phyloP scores from a whole-genome alignment of 2,797 vertebrate species.

The Pangasius mekongensis region DNA sequence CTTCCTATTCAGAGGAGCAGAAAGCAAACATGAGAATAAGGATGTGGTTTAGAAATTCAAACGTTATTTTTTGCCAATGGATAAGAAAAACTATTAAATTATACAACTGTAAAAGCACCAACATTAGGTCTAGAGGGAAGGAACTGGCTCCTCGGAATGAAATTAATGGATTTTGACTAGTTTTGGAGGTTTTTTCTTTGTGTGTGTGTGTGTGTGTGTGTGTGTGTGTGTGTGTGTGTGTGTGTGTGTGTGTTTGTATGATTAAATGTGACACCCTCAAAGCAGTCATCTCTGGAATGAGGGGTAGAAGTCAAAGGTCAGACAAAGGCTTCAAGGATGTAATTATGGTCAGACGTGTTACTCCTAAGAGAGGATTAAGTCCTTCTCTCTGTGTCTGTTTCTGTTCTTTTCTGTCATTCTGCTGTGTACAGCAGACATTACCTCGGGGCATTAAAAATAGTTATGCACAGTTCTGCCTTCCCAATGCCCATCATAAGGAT shows the following conservation, averaged over 20 bases:
- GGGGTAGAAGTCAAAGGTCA: constrained; percentile 55
- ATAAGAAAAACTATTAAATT: constrained; percentile 69
- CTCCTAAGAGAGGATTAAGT: constrained; percentile 53
- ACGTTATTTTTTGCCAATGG: constrained; percentile 68
- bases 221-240: background rate
- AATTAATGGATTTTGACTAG: constrained; percentile 52
- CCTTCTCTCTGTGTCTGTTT: constrained; percentile 30
- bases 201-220: background rate
- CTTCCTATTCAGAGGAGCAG: constrained; percentile 57
- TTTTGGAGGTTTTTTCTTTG: background rate
- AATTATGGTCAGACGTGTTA: constrained; percentile 61
- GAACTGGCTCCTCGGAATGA: constrained; percentile 37
- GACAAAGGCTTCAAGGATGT: constrained; percentile 47
- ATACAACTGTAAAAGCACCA: constrained; percentile 56
- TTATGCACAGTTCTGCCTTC: background rate
- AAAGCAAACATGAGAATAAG: constrained; percentile 53
- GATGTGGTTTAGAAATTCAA: constrained; percentile 69
- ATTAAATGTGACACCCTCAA: constrained; percentile 51
- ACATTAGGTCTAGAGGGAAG: constrained; percentile 35
- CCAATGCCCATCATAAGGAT: constrained; percentile 26
- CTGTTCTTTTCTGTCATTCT: constrained; percentile 17
- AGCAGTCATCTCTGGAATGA: constrained; percentile 30
- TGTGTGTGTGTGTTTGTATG: constrained; percentile 18
- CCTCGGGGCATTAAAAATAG: constrained; percentile 11
- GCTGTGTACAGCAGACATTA: constrained; percentile 25